These are phyloP conservation scores for Philaethria dido DNA, from an alignment of 2,888 invertebrate genomes.

Conservation along the genomic window DNA sequence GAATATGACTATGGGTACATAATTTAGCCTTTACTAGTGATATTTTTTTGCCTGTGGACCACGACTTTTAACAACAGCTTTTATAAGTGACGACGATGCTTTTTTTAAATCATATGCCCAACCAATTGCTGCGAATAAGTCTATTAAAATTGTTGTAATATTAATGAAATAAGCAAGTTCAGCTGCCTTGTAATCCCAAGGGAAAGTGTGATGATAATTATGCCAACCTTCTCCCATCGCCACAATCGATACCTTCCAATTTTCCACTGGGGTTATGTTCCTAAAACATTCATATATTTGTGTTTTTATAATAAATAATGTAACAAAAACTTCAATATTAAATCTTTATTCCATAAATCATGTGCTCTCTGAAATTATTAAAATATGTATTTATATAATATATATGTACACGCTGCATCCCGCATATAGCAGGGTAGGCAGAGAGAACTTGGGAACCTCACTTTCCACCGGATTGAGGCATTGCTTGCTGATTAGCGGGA, in stretches of 20 bases:
- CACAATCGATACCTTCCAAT: slow-evolving; percentile 87
- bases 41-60: slow-evolving; percentile 59
- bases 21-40: background rate
- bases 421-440: too few relatives aligned
- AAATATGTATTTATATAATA: too few relatives aligned
- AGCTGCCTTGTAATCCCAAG: slow-evolving; percentile 96
- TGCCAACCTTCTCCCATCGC: slow-evolving; percentile 96
- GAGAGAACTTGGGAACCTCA: too few relatives aligned
- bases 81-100: slow-evolving; percentile 83
- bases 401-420: too few relatives aligned
- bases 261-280: slow-evolving; percentile 91
- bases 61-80: slow-evolving; percentile 77
- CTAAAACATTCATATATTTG: slow-evolving; percentile 67
- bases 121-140: slow-evolving; percentile 87
- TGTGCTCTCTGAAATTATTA: too few relatives aligned
- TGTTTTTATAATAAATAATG: background rate
- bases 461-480: too few relatives aligned
- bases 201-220: slow-evolving; percentile 97
- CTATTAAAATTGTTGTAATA: slow-evolving; percentile 87
- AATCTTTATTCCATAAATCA: too few relatives aligned
- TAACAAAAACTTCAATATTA: background rate
- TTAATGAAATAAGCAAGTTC: slow-evolving; percentile 91
- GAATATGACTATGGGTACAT: background rate
- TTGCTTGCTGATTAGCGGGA: too few relatives aligned
- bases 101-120: slow-evolving; percentile 91